Conservation (phyloP, 2,888 invertebrate species). For the Spodoptera littoralis region DNA sequence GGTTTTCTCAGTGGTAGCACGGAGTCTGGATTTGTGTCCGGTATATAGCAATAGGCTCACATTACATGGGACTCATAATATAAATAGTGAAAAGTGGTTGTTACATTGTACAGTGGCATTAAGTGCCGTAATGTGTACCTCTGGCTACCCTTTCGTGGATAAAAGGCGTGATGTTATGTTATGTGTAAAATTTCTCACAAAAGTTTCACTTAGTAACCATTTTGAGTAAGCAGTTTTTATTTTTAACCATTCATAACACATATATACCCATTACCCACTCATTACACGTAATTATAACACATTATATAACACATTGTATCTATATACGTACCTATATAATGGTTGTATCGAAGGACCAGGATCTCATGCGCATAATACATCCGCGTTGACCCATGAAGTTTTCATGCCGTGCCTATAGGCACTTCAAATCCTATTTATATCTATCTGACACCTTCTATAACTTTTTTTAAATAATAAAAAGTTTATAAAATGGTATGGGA, state of each 20-base stretch:
- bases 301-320: constrained; percentile 25
- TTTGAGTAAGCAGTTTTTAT: too few species aligned
- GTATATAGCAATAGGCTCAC: too few species aligned
- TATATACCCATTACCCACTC: constrained; percentile 1
- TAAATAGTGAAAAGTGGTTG: too few species aligned
- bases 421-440: constrained; percentile 55
- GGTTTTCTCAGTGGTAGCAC: too few species aligned
- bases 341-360: constrained; percentile 33
- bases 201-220: too few species aligned
- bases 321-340: constrained; percentile 17
- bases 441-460: constrained; percentile 29
- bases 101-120: too few species aligned
- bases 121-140: too few species aligned
- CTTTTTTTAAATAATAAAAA: constrained; percentile 21
- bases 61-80: too few species aligned
- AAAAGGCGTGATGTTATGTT: too few species aligned
- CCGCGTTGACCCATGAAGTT: constrained; percentile 73
- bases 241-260: not conserved
- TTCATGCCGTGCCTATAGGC: constrained; percentile 49
- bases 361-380: constrained; percentile 71
- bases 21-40: too few species aligned
- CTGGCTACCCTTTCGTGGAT: too few species aligned
- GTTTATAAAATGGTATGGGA: not conserved
- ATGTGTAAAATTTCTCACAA: too few species aligned
- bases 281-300: not conserved